Conservation (phyloP, 2,797 vertebrate genomes). For the Benthosema pterotum region DNA sequence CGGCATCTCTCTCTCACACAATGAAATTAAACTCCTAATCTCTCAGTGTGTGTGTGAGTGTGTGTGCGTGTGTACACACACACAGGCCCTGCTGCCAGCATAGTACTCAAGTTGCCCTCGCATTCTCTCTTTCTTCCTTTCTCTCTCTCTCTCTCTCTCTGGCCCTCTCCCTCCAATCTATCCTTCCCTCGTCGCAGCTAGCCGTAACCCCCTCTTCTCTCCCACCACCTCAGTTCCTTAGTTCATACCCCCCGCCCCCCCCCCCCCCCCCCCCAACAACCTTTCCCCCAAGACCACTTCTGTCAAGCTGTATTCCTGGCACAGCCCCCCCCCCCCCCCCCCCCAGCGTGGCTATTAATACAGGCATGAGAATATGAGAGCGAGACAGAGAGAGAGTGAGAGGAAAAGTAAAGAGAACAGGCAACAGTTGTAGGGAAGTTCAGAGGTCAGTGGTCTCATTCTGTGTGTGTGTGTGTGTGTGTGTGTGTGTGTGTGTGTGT, state of each 20-base stretch:
- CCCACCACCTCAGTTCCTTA: slow-evolving; percentile 10
- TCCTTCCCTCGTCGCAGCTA: slow-evolving; percentile 17
- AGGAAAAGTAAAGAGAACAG: slow-evolving; percentile 19
- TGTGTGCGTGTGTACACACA: too few species aligned
- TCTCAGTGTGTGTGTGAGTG: neutral
- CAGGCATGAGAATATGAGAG: slow-evolving; percentile 18
- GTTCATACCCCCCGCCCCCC: neutral
- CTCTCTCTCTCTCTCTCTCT: neutral
- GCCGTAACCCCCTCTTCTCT: slow-evolving; percentile 34
- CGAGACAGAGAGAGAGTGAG: slow-evolving; percentile 8
- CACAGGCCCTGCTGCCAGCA: neutral
- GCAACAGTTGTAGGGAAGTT: slow-evolving; percentile 25
- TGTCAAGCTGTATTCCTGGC: slow-evolving; percentile 48
- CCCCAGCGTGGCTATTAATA: slow-evolving; percentile 28
- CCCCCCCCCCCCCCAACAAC: neutral
- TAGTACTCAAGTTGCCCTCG: neutral
- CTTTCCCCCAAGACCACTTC: neutral
- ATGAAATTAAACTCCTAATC: slow-evolving; percentile 2
- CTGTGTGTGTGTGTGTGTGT: slow-evolving; percentile 26
- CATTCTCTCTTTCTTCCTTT: neutral
- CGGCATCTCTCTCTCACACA: slow-evolving; percentile 20
- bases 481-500: slow-evolving; percentile 23
- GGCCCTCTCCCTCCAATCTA: neutral
- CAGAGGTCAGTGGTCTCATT: slow-evolving; percentile 7
- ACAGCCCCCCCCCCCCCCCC: too few species aligned